Evolutionary conservation across 2,797 vertebrate genomes (phyloP), one percentile per base, ranked within the genome.

Genomic region (Enteromius mattozi): DNA sequence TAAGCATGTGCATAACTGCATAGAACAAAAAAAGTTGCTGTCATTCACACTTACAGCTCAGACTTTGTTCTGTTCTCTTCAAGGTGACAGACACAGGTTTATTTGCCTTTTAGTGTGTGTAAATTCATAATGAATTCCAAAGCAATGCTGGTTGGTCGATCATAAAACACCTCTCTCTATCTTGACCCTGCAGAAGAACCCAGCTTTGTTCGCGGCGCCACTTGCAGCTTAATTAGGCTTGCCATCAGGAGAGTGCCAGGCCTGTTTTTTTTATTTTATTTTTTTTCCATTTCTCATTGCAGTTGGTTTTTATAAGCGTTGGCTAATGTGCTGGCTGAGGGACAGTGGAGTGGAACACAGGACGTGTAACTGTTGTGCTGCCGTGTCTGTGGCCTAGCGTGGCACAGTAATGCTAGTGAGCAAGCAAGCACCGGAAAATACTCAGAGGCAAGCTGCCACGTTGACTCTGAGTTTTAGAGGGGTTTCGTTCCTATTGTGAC

Each of bases 331-430:
- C 85, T 89, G 80, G 66, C 84, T 84, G 45, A n/a, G 65, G 35
- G 75, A 87, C 68, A 51, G 69, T 85, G 56, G 61, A 85, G 68
- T 85, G 63, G 30, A 80, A 61, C 77, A 71, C 54, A 75, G 81
- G 86, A 84, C 30, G 12, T 87, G 63, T 88, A 88, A 89, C 89
- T 89, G 86, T 88, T 88, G 82, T 80, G 80, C 71, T 86, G 45
- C 47, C 3, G 37, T 83, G 66, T 87, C 78, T 85, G 85, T 86
- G 87, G 88, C 81, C 85, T 83, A 77, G 82, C 42, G 19, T 81
- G 79, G 47, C 81, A 85, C 35, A 12, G 63, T 56, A 69, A 83
- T 56, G 35, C 72, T 66, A 42, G 80, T 51, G 81, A 75, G 47
- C 19, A 8, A 78, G 78, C 78, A 54, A 81, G 72, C 72, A 71